phyloP scores from a whole-genome alignment of 2,113 vertebrate genomes.

The Camarhynchus parvulus region DNA sequence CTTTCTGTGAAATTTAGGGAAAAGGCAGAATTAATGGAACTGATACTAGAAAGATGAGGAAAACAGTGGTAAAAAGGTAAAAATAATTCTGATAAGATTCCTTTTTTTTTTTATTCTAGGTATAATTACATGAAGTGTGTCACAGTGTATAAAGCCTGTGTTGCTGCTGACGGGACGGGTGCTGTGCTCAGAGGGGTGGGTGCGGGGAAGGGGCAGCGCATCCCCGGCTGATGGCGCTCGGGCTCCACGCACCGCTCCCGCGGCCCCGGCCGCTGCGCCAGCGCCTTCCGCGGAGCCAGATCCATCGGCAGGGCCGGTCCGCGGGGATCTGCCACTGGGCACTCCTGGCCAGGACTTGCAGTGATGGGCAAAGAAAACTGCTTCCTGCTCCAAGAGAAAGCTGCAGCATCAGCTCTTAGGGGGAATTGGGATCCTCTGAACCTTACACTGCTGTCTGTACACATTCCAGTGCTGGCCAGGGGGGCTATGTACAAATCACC shows the following conservation, averaged over 20 bases:
- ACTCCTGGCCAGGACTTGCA: background rate
- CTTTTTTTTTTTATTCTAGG: background rate
- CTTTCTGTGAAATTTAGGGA: background rate
- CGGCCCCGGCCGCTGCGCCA: background rate
- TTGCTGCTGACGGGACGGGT: background rate
- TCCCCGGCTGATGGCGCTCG: slow-evolving; percentile 74
- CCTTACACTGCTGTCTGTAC: accelerated
- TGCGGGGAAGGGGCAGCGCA: background rate
- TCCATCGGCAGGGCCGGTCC: slow-evolving; percentile 7
- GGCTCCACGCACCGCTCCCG: slow-evolving; percentile 27
- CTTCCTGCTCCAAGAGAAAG: background rate
- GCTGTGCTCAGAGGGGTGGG: accelerated
- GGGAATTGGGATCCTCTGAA: background rate
- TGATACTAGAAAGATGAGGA: background rate
- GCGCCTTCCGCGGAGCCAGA: accelerated
- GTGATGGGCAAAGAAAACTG: background rate
- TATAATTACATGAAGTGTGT: background rate
- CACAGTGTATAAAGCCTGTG: background rate
- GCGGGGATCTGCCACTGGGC: background rate
- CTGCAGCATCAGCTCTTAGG: background rate
- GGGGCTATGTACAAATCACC: background rate
- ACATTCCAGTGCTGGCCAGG: accelerated
- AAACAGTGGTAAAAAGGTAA: background rate
- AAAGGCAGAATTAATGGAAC: background rate
- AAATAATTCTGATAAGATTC: background rate